Evolutionary conservation across 2,797 vertebrate species (phyloP), one percentile per base, ranked within the genome.

Genomic region (Poecilia picta): DNA sequence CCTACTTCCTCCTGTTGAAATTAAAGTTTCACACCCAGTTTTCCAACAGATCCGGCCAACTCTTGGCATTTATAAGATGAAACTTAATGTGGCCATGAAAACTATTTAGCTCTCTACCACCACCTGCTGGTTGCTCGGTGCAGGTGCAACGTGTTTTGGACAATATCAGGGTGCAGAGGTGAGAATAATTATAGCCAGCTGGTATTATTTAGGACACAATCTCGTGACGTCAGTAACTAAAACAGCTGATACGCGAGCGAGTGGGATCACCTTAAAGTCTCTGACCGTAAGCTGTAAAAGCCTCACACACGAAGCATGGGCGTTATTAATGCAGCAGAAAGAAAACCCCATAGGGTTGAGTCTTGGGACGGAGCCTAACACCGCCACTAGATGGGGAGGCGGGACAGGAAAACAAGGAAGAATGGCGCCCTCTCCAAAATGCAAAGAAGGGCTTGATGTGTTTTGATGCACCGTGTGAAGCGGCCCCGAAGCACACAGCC

Each of bases 331-430:
- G 74, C 72, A 81, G 81, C 59, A 43, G 41, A 46, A 3, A 72
- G 64, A 45, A 53, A 78, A 12, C 18, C 18, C 28, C 45, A n/a
- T n/a, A n/a, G 39, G 31, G 31, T 8, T 62, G 23, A 68, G 64
- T 18, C 47, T 68, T 71, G 55, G 70, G 43, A 5, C 20, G 47
- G 57, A 41, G 53, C 20, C 33, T 45, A 23, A 25, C 72, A 7
- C 36, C 10, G 0, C 90, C 94, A 25, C 89, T 93, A 93, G 94
- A 85, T 90, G 91, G 92, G 43, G 91, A 55, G 53, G 76, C 84
- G 76, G 76, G 49, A 72, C 85, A 81, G 36, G 31, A 43, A 31
- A 68, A 28, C 16, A 3, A 45, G 49, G 5, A 62, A 57, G 62
- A 85, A 82, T 64, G 85, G 78, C 74, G 73, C 81, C 49, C 41